Evolutionary conservation across 2,888 invertebrate species (phyloP).

Genomic region (Caenorhabditis sp.): DNA sequence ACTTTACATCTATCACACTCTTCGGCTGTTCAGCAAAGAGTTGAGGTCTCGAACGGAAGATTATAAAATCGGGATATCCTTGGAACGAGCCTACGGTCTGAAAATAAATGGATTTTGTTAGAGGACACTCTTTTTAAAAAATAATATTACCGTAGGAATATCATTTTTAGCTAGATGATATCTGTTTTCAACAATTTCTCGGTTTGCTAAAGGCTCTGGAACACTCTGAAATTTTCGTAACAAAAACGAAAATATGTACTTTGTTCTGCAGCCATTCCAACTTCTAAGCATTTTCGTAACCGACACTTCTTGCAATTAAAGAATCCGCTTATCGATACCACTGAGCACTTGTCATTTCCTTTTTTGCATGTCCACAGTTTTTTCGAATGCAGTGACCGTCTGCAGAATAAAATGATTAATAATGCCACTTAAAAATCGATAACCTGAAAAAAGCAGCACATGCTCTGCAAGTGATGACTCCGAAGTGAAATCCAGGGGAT

Average conservation of each 20-base stretch:
- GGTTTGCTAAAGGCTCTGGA: no score
- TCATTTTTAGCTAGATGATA: neutral
- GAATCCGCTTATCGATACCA: neutral
- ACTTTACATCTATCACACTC: conserved; percentile 18
- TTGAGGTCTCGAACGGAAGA: conserved; percentile 6
- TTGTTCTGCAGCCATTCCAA: conserved; percentile 39
- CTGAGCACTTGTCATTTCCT: neutral
- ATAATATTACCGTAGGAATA: neutral
- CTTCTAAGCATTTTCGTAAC: conserved; percentile 42
- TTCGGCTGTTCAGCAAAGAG: neutral
- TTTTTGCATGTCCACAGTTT: neutral
- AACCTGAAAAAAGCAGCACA: conserved; percentile 43
- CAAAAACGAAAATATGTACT: neutral
- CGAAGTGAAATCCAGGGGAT: conserved; percentile 37
- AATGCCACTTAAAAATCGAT: conserved; percentile 14
- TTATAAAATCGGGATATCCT: conserved; percentile 10
- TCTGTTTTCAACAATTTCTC: neutral
- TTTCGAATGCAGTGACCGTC: neutral
- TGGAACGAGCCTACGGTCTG: neutral
- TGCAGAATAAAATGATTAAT: neutral
- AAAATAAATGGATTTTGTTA: no score
- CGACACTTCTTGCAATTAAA: conserved; percentile 52
- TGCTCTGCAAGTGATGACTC: conserved; percentile 27
- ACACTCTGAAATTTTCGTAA: no score
- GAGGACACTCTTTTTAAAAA: neutral